Evolutionary conservation across 2,888 invertebrate genomes (phyloP).

Genomic region (Trissolcus japonicus): DNA sequence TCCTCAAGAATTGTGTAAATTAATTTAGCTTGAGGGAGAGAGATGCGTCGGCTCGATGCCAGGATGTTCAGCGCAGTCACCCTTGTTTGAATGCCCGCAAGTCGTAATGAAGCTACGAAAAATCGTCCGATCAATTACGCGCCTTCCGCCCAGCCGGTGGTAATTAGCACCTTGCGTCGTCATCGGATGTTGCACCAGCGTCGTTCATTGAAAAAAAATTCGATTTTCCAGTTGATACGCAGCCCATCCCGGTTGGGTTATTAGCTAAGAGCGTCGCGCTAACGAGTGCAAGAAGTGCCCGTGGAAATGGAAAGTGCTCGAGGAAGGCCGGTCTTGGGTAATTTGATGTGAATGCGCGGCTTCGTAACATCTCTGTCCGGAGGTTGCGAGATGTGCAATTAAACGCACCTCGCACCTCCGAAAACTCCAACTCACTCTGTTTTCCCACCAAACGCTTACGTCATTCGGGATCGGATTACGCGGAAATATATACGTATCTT

Average conservation of each 20-base stretch:
- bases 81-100: slow-evolving; percentile 1
- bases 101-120: background rate
- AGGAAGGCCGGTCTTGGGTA: slow-evolving; percentile 64
- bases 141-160: slow-evolving; percentile 18
- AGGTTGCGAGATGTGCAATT: slow-evolving; percentile 34
- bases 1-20: slow-evolving; percentile 27
- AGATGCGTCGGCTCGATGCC: background rate
- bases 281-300: slow-evolving; percentile 60
- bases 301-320: slow-evolving; percentile 69
- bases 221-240: slow-evolving; percentile 41
- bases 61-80: slow-evolving; percentile 3
- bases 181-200: slow-evolving; percentile 42
- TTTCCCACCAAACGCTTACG: slow-evolving; percentile 19
- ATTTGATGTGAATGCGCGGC: slow-evolving; percentile 56
- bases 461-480: slow-evolving; percentile 26
- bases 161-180: slow-evolving; percentile 37
- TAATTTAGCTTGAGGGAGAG: slow-evolving; percentile 1
- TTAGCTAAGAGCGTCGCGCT: slow-evolving; percentile 50
- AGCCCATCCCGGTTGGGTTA: slow-evolving; percentile 57
- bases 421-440: slow-evolving; percentile 22
- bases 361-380: slow-evolving; percentile 39
- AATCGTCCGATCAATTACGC: slow-evolving; percentile 15
- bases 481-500: slow-evolving; percentile 24
- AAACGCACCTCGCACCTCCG: slow-evolving; percentile 19
- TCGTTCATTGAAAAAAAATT: slow-evolving; percentile 3